phyloP scores from a whole-genome alignment of 2,797 vertebrate species.

The Hypotaenidia philippensis region DNA sequence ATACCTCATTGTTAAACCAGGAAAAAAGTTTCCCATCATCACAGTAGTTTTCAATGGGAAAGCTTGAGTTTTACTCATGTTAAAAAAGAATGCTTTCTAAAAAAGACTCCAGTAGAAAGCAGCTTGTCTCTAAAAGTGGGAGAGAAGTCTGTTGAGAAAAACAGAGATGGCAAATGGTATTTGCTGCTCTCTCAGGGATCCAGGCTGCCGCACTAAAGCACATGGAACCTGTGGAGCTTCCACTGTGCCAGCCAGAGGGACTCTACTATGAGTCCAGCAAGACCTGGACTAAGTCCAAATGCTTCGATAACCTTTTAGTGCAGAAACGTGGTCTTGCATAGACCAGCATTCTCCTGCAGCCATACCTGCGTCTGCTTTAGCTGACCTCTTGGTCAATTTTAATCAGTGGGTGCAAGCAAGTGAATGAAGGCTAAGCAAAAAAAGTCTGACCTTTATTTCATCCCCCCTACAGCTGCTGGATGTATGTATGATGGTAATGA shows the following conservation, averaged over 20 bases:
- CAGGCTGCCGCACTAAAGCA: not conserved
- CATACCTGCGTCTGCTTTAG: not conserved
- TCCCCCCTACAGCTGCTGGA: not conserved
- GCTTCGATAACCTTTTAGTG: not conserved
- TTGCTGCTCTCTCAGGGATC: not conserved
- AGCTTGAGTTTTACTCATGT: not conserved
- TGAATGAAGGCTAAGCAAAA: not conserved
- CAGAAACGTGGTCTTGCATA: not conserved
- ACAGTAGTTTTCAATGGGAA: not conserved
- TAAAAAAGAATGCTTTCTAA: not conserved
- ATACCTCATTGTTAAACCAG: not conserved
- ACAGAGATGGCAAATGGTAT: not conserved
- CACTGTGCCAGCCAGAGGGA: fast-evolving
- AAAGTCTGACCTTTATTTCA: not conserved
- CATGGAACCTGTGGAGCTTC: not conserved
- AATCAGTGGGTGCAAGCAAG: not conserved
- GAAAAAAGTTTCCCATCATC: not conserved
- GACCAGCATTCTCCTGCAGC: not conserved
- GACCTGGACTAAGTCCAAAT: not conserved
- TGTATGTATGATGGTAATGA: not conserved
- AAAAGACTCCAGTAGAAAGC: not conserved
- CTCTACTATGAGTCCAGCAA: not conserved
- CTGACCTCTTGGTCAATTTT: not conserved
- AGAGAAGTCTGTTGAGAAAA: not conserved
- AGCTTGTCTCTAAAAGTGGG: not conserved